These are phyloP conservation scores for Channa maculata DNA, from an alignment of 2,113 vertebrate genomes.

Conservation along the genomic window DNA sequence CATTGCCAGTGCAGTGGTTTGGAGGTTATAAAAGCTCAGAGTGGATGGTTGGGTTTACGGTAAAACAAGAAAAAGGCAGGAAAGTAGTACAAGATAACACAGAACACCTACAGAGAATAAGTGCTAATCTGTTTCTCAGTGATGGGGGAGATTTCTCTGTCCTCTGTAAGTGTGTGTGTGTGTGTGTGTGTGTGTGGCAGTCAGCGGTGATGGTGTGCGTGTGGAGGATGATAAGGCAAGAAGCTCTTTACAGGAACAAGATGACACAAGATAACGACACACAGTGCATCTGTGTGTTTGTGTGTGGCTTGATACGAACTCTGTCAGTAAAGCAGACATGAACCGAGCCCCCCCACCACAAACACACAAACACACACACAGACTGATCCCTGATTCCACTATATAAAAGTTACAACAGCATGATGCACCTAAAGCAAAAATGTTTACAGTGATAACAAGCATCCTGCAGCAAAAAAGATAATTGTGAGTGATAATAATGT, in stretches of 20 bases:
- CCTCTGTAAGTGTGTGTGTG: conserved; percentile 10
- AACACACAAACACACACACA: not conserved
- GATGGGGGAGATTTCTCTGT: not conserved
- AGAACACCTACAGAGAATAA: conserved; percentile 34
- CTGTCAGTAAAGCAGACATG: not conserved
- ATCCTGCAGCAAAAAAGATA: not conserved
- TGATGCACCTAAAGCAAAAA: not conserved
- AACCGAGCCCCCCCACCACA: conserved; percentile 1
- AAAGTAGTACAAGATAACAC: conserved; percentile 21
- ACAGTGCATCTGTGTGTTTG: not conserved
- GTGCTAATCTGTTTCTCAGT: conserved; percentile 5
- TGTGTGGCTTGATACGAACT: conserved; percentile 10
- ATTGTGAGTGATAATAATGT: not conserved
- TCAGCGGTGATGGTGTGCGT: not conserved
- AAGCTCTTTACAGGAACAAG: conserved; percentile 52
- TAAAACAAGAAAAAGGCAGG: conserved; percentile 29
- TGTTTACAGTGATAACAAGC: conserved; percentile 23
- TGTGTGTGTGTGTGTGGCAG: not conserved
- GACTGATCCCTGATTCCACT: not conserved
- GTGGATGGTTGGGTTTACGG: not conserved
- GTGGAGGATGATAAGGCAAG: conserved; percentile 25
- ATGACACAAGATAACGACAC: conserved; percentile 48
- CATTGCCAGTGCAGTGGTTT: not conserved
- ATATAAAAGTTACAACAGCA: not conserved
- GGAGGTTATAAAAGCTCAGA: not conserved